Base-by-base conservation (phyloP, 2,113 vertebrate genomes). In the Synodontis membranacea region DNA sequence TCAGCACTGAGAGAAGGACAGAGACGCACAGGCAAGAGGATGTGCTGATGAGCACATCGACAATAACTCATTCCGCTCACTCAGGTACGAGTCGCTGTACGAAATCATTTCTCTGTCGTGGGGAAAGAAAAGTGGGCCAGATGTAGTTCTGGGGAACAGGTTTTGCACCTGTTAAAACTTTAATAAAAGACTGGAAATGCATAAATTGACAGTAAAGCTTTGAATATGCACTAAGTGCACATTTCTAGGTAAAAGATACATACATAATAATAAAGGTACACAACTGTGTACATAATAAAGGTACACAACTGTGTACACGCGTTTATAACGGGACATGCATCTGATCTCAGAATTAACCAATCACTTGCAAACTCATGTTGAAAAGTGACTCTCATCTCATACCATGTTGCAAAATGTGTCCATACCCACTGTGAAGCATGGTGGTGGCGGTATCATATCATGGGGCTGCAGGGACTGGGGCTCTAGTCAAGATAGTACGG, bases 11-110 rank as follows among this genome's bases (percentile, higher is more conserved):
- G 0, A 82, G 34, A 34, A 76, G 21, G 31, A 58, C 75, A 28
- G 66, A 84, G 80, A 34, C 76, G n/a, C 42, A 76, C 56, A 52
- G 66, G 19, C 42, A 87, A 44, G 66, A n/a, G n/a, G 19, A 52
- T 72, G 31, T 54, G 66, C 82, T 28, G 28, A 54, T 17, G 21
- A 79, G 15, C 10, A n/a, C 58, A 31, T 10, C 81, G 31, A 25
- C 15, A 64, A 70, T 84, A 37, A 80, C 80, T 58, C 84, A 84
- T 39, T 81, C 81, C 79, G 78, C 56, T 66, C 83, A 86, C 44
- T 75, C 52, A 68, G 89, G 89, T 88, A 86, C 8, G 58, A 56
- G 25, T 15, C 50, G 66, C 11, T 39, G 14, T 1, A 52, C 7
- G 2, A 50, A 50, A 50, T 78, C 44, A 48, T 76, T 31, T 8